A percentile compares a stretch with the other conserved stretches of the same genome.
phyloP scores from a whole-genome alignment of 2,797 vertebrate genomes.

The Aplochiton taeniatus region DNA sequence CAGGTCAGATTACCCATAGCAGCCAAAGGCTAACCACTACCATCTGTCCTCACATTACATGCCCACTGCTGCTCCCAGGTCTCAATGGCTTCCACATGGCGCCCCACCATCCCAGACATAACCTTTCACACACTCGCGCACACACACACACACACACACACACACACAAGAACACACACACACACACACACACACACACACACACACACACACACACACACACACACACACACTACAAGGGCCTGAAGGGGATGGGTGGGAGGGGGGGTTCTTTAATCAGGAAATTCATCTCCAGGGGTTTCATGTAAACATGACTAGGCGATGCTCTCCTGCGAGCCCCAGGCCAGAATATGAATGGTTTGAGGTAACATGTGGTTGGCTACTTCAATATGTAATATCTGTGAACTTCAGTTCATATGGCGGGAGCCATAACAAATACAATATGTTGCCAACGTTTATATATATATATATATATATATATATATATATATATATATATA shows the following conservation, averaged over 20 bases:
- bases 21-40: slow-evolving; percentile 72
- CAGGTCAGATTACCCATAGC: slow-evolving; percentile 70
- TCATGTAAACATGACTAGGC: slow-evolving; percentile 62
- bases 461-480: too few relatives aligned
- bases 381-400: slow-evolving; percentile 49
- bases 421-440: too few relatives aligned
- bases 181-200: slow-evolving; percentile 10
- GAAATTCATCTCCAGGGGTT: slow-evolving; percentile 69
- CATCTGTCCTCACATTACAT: slow-evolving; percentile 71
- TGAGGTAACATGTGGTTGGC: slow-evolving; percentile 49
- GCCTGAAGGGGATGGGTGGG: slow-evolving; percentile 18
- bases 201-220: slow-evolving; percentile 4
- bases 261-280: slow-evolving; percentile 65
- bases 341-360: slow-evolving; percentile 62
- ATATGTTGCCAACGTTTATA: too few relatives aligned
- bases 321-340: slow-evolving; percentile 53
- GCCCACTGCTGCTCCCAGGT: slow-evolving; percentile 19
- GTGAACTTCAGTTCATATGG: too few relatives aligned
- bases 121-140: slow-evolving; percentile 32
- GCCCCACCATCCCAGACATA: slow-evolving; percentile 54
- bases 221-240: slow-evolving; percentile 8
- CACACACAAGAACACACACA: slow-evolving; percentile 12
- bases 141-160: slow-evolving; percentile 19
- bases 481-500: too few relatives aligned
- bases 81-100: slow-evolving; percentile 77